These are phyloP conservation scores for Papilio machaon DNA, from an alignment of 1,140 invertebrate species.

Conservation along the genomic window DNA sequence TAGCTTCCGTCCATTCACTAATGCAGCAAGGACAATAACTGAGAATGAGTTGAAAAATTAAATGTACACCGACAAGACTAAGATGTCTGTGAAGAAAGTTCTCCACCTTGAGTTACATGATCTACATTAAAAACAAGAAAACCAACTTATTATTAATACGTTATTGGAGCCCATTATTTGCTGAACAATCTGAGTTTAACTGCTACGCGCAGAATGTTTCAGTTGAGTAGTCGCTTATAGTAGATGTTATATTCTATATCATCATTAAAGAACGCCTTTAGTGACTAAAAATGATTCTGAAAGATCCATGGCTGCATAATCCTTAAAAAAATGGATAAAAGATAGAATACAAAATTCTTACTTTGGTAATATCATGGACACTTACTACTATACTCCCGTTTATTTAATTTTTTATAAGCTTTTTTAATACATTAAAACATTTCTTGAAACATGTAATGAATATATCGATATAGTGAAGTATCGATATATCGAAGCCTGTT, in stretches of 20 bases:
- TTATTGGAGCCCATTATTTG: not conserved
- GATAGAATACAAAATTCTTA: no score
- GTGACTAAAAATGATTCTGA: no score
- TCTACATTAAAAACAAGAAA: not conserved
- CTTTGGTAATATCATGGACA: no score
- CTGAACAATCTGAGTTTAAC: not conserved
- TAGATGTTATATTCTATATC: not conserved
- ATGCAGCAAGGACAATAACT: conserved; percentile 29
- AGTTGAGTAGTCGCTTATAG: not conserved
- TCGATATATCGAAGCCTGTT: conserved; percentile 41
- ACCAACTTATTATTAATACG: not conserved
- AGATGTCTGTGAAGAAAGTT: conserved; percentile 34
- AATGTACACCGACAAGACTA: not conserved
- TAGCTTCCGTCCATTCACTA: conserved; percentile 31
- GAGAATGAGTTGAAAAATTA: conserved; percentile 28
- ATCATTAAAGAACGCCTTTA: not conserved
- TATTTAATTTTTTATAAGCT: not conserved
- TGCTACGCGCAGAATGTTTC: no score
- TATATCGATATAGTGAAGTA: conserved; percentile 23
- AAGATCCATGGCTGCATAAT: no score
- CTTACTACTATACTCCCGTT: no score
- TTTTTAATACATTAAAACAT: not conserved
- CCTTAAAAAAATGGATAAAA: no score
- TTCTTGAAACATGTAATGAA: conserved; percentile 50
- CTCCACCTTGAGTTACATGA: conserved; percentile 23